Percentiles rank a stretch among this genome's conserved stretches.
phyloP scores from a whole-genome alignment of 2,888 invertebrate genomes.

The Limnephilus lunatus region DNA sequence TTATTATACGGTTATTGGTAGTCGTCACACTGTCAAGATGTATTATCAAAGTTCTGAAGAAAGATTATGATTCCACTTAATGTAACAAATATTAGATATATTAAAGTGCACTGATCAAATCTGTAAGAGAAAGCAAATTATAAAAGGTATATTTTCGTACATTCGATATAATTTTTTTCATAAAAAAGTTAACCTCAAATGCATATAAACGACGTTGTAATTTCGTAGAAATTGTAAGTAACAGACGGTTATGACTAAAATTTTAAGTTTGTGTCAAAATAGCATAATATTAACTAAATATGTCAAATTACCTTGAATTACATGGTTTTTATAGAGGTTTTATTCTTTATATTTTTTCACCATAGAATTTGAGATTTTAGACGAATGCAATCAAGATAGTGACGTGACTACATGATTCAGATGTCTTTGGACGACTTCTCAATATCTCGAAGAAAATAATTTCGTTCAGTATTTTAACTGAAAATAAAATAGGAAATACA shows the following conservation, averaged over 20 bases:
- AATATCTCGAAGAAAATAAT: background rate
- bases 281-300: background rate
- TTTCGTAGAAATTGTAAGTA: background rate
- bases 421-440: background rate
- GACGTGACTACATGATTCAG: background rate
- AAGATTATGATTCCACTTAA: background rate
- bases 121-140: background rate
- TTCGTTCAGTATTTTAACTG: background rate
- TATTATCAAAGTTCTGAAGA: background rate
- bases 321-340: background rate
- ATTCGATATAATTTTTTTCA: background rate
- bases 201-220: background rate
- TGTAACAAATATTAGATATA: background rate
- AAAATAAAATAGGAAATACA: background rate
- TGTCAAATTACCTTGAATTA: background rate
- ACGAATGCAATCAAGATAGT: constrained; percentile 40
- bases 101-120: background rate
- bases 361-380: constrained; percentile 26
- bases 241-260: background rate
- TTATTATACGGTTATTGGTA: background rate
- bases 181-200: constrained; percentile 34
- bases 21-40: background rate
- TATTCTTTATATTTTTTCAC: constrained; percentile 39
- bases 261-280: background rate
- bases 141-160: background rate